Evolutionary conservation across 2,113 vertebrate species (phyloP), one percentile per base, ranked within the genome.

Genomic region (Nesoenas mayeri): DNA sequence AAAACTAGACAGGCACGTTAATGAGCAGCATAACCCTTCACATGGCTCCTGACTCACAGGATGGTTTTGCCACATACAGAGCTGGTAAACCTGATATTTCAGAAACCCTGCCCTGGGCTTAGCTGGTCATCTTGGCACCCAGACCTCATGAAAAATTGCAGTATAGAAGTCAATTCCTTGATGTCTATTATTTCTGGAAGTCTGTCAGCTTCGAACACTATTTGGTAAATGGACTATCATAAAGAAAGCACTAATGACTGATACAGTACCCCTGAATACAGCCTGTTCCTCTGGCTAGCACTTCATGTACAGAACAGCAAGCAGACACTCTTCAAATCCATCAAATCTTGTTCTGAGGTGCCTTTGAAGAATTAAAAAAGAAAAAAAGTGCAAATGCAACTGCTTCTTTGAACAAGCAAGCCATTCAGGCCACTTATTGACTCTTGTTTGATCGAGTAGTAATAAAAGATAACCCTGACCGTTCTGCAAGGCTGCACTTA

Each of bases 31-130:
- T 1, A 10, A 50, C 12, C 25, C 36, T 42, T 34, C 36, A 10
- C 0, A 0, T 9, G 40, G 58, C 42, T 79, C 50, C 44, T 20
- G 19, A 21, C 2, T 4, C 21, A 22, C 34, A 19, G 11, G 11
- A 26, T 3, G 26, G 5, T 26, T 26, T 62, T 64, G 38, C 25
- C 15, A 26, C 4, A 12, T 11, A 31, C 40, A 73, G 48, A 61
- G 28, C 22, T 61, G 75, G 69, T 51, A 71, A 81, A 71, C 1
- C 19, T 73, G 16, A 36, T 5, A 24, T 15, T 65, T 48, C 31
- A 73, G 69, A 81, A 61, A 12, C 53, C 36, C 61, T 82, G 28
- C 5, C 51, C 66, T 64, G 20, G 16, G 42, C 21, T 67, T 25
- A 71, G 29, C 0, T 58, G 67, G 32, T 53, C 50, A 4, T 26